Percentiles rank a stretch among this genome's conserved stretches.
Evolutionary conservation across 2,888 invertebrate species (phyloP).

Genomic region (Arrhopalites spinosus): DNA sequence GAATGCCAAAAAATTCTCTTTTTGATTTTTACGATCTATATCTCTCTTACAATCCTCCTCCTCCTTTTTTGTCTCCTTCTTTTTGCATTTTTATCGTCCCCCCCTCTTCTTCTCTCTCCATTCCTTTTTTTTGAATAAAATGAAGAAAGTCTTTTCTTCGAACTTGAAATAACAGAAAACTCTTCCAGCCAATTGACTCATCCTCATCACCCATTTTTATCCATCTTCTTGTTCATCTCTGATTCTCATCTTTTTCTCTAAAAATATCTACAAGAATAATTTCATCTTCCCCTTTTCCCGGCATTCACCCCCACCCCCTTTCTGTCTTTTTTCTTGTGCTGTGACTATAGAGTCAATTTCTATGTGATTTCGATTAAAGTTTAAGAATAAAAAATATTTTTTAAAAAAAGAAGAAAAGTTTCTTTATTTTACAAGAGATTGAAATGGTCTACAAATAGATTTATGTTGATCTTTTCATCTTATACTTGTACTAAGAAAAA

Average conservation of each 20-base stretch:
- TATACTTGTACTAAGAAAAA: background rate
- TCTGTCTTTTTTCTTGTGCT: background rate
- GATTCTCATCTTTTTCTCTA: constrained; percentile 12
- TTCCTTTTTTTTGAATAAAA: constrained; percentile 32
- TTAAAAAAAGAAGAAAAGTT: background rate
- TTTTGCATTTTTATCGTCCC: constrained; percentile 44
- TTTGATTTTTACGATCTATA: constrained; percentile 51
- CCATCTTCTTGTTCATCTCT: constrained; percentile 14
- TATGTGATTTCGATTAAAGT: background rate
- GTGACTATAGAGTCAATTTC: background rate
- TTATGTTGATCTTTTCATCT: background rate
- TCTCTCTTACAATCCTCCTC: constrained; percentile 29
- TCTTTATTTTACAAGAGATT: background rate
- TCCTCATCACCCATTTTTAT: constrained; percentile 49
- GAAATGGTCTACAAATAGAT: background rate
- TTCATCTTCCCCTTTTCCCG: background rate
- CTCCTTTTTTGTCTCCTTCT: constrained; percentile 6
- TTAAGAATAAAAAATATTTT: background rate
- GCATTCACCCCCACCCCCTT: background rate
- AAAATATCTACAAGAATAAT: background rate
- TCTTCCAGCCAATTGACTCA: constrained; percentile 52
- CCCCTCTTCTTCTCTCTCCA: constrained; percentile 28
- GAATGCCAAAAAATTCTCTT: constrained; percentile 47
- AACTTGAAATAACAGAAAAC: constrained; percentile 19
- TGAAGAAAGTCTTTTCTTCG: constrained; percentile 22